These are phyloP conservation scores for Diarsia mendica DNA, from an alignment of 2,888 invertebrate genomes.

Conservation along the genomic window DNA sequence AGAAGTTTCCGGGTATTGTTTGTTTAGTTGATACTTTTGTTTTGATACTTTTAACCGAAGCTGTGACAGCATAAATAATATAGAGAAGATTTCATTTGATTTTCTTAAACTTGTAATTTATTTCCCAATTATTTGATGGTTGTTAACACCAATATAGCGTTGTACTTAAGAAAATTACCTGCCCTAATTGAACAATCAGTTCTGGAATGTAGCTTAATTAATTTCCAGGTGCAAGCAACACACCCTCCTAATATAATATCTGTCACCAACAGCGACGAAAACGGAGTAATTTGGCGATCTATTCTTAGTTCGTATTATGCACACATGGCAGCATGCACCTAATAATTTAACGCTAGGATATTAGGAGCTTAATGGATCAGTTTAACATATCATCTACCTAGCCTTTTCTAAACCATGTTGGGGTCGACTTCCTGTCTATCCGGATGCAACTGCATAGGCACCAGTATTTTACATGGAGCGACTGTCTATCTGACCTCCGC, in stretches of 20 bases:
- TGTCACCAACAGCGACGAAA: slow-evolving; percentile 20
- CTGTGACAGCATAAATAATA: background rate
- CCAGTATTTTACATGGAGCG: too few relatives aligned
- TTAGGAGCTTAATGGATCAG: too few relatives aligned
- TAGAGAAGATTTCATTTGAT: background rate
- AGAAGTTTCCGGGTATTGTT: background rate
- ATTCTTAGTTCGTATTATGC: slow-evolving; percentile 20
- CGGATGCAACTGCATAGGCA: too few relatives aligned
- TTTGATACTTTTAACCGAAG: too few relatives aligned
- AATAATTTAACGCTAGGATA: background rate
- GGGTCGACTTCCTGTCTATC: too few relatives aligned
- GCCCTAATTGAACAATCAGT: background rate
- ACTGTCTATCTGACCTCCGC: too few relatives aligned
- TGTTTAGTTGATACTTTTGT: background rate
- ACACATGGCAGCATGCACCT: background rate
- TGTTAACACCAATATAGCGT: too few relatives aligned
- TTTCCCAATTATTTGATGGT: background rate
- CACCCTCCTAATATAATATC: slow-evolving; percentile 34
- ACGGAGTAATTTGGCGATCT: slow-evolving; percentile 8
- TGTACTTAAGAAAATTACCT: background rate
- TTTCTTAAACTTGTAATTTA: too few relatives aligned
- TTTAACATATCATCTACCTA: too few relatives aligned
- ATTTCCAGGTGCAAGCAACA: slow-evolving; percentile 9
- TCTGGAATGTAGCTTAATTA: slow-evolving; percentile 8
- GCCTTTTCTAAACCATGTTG: too few relatives aligned